These are phyloP conservation scores for Hycleus phaleratus DNA, from an alignment of 1,140 invertebrate species.

Conservation along the genomic window DNA sequence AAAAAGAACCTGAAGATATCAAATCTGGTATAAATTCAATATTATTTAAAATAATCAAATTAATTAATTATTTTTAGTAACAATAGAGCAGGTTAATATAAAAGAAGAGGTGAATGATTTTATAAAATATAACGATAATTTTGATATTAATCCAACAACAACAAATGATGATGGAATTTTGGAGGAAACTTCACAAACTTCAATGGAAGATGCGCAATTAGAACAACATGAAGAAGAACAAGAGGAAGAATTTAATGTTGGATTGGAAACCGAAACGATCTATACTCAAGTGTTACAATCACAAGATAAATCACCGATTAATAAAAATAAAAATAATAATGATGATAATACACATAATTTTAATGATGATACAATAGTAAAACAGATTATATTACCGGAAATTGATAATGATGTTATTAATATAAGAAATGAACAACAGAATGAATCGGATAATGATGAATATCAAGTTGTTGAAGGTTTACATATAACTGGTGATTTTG, in stretches of 20 bases:
- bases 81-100: not conserved
- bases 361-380: not conserved
- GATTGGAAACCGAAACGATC: not conserved
- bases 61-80: not conserved
- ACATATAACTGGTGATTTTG: constrained; percentile 23
- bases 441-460: constrained; percentile 19
- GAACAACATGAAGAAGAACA: not conserved
- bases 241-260: constrained; percentile 1
- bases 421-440: constrained; percentile 4
- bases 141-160: no score
- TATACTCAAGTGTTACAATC: not conserved
- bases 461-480: constrained; percentile 25
- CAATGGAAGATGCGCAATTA: no score
- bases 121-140: no score
- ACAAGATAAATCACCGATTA: not conserved
- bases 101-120: no score
- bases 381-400: not conserved
- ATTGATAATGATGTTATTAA: not conserved
- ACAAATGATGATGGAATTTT: no score
- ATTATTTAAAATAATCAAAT: no score
- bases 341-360: constrained; percentile 1
- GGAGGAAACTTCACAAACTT: no score
- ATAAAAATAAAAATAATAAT: not conserved
- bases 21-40: not conserved
- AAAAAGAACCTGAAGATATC: constrained; percentile 3